Evolutionary conservation across 2,888 invertebrate genomes (phyloP).

Genomic region (Tachina fera): DNA sequence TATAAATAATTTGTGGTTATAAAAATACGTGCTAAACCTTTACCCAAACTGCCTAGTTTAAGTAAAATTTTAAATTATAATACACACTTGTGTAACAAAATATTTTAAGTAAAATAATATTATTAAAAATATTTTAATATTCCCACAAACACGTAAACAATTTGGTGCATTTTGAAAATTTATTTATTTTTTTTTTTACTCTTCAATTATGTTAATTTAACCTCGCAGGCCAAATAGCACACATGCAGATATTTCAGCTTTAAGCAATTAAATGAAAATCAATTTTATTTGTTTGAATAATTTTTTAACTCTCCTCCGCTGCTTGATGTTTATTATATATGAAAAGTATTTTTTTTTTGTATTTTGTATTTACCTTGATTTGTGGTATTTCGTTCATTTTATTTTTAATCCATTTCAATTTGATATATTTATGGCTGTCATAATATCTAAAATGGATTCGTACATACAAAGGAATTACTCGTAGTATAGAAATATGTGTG

Average conservation of each 20-base stretch:
- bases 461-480: conserved; percentile 1
- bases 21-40: no score
- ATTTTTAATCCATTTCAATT: conserved; percentile 45
- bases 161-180: neutral
- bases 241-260: conserved; percentile 2
- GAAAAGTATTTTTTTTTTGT: neutral
- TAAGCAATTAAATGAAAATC: conserved; percentile 6
- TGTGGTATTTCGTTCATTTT: conserved; percentile 21
- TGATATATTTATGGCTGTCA: conserved; percentile 41
- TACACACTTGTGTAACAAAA: no score
- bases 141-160: neutral
- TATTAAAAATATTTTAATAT: neutral
- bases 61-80: no score
- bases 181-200: no score
- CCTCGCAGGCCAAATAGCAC: conserved; percentile 7
- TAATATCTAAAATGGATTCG: conserved; percentile 11
- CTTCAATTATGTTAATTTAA: conserved; percentile 1
- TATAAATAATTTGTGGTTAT: no score
- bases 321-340: neutral
- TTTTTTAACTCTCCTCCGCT: neutral
- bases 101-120: no score
- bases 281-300: neutral
- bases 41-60: no score
- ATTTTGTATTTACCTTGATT: conserved; percentile 35
- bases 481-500: neutral